These are phyloP conservation scores for Sardinella longiceps DNA, from an alignment of 2,797 vertebrate species.

Conservation along the genomic window DNA sequence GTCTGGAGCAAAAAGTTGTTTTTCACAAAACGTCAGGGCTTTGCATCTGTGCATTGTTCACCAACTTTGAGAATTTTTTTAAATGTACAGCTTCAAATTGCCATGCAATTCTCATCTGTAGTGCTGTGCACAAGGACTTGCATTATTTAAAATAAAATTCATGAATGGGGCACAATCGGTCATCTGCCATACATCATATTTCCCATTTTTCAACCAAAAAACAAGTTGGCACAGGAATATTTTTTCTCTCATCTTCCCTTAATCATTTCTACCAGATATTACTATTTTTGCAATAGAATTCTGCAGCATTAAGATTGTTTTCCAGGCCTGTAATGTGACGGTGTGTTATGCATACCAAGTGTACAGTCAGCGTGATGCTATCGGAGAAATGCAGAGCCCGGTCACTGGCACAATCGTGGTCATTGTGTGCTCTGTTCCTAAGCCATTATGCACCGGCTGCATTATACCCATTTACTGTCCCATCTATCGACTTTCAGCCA, in stretches of 20 bases:
- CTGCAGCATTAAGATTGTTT: background rate
- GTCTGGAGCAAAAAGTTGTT: conserved; percentile 22
- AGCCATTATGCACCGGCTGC: conserved; percentile 59
- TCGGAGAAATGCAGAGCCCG: conserved; percentile 46
- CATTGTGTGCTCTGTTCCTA: conserved; percentile 60
- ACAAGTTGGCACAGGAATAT: too few species aligned
- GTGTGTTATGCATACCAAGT: conserved; percentile 32
- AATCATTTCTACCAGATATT: background rate
- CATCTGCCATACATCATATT: too few species aligned
- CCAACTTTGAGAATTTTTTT: background rate
- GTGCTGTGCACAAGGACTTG: background rate
- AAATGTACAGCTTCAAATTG: background rate
- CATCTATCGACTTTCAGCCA: conserved; percentile 72
- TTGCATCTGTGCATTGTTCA: background rate
- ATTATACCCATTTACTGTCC: conserved; percentile 61
- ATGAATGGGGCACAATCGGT: too few species aligned
- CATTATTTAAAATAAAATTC: too few species aligned
- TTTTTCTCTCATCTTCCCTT: background rate
- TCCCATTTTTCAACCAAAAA: too few species aligned
- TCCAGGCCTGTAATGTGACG: background rate
- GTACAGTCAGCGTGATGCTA: conserved; percentile 53
- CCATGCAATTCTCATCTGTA: background rate
- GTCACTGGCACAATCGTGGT: conserved; percentile 61
- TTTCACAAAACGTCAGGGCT: background rate
- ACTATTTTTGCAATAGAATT: too few species aligned